Percentiles rank a stretch among this genome's conserved stretches.
Conservation (phyloP, 1,140 invertebrate species). For the Anoplolepis gracilipes region DNA sequence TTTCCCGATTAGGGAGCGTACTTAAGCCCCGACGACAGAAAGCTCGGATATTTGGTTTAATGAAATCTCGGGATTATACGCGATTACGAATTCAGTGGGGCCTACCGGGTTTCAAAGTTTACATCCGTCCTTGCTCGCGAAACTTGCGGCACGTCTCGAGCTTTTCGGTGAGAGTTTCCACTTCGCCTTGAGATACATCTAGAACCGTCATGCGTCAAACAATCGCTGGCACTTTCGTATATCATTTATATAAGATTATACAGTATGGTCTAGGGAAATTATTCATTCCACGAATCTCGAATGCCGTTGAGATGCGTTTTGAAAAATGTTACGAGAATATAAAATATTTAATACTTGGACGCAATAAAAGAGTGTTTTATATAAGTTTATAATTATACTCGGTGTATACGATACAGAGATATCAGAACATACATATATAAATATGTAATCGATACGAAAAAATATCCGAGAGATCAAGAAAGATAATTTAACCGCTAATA, state of each 20-base stretch:
- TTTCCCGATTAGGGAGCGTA: conserved; percentile 65
- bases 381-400: neutral
- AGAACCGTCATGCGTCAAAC: conserved; percentile 29
- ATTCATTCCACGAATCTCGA: conserved; percentile 23
- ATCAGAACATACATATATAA: neutral
- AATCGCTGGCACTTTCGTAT: conserved; percentile 15
- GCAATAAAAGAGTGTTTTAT: neutral
- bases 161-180: conserved; percentile 61
- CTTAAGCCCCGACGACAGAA: conserved; percentile 75
- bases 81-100: conserved; percentile 69
- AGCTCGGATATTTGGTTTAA: conserved; percentile 74
- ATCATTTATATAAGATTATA: conserved; percentile 18
- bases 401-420: neutral
- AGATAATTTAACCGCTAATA: conserved; percentile 41
- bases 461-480: conserved; percentile 15
- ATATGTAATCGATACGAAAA: conserved; percentile 1
- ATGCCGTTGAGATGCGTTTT: conserved; percentile 2
- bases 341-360: neutral
- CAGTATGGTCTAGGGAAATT: conserved; percentile 18
- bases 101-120: conserved; percentile 78
- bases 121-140: conserved; percentile 66
- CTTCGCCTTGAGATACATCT: conserved; percentile 31
- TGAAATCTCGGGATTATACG: conserved; percentile 72
- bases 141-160: conserved; percentile 55
- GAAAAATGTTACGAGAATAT: neutral